These are phyloP conservation scores for Drosophila bocqueti DNA, from an alignment of 1,140 invertebrate species.

Conservation along the genomic window DNA sequence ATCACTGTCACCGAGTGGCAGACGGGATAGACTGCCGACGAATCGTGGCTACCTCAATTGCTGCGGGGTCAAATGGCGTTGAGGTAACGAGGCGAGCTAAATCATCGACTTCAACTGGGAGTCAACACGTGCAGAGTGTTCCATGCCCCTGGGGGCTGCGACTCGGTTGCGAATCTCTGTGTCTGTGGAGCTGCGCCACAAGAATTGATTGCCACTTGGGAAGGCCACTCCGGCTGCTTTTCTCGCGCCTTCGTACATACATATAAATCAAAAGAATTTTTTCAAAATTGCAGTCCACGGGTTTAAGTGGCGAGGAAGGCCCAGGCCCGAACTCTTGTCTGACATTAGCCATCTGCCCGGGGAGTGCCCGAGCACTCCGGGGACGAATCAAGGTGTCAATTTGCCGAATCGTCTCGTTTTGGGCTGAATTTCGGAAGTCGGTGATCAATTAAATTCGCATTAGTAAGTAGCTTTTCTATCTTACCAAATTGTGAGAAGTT, in stretches of 20 bases:
- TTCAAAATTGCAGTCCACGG: constrained; percentile 58
- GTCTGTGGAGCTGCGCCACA: constrained; percentile 39
- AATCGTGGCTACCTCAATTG: constrained; percentile 71
- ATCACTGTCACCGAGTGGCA: constrained; percentile 22
- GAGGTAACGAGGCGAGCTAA: constrained; percentile 72
- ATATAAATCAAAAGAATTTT: constrained; percentile 75
- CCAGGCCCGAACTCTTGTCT: constrained; percentile 44
- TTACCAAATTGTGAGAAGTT: constrained; percentile 1
- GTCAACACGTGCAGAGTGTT: constrained; percentile 70
- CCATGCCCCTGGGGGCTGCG: constrained; percentile 35
- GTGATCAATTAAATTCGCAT: constrained; percentile 73
- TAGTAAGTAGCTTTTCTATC: constrained; percentile 20
- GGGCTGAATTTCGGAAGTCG: constrained; percentile 21
- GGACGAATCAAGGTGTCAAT: constrained; percentile 62
- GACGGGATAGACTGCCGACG: constrained; percentile 36
- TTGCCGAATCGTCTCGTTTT: constrained; percentile 26
- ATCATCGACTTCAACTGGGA: constrained; percentile 61
- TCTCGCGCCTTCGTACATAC: constrained; percentile 39
- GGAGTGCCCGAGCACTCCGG: constrained; percentile 51
- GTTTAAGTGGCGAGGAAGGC: constrained; percentile 35
- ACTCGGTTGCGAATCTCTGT: constrained; percentile 6
- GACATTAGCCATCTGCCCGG: constrained; percentile 60
- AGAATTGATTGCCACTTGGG: constrained; percentile 81
- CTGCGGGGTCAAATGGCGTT: constrained; percentile 78
- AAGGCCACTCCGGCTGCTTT: constrained; percentile 62